A percentile compares a stretch with the other conserved stretches of the same genome.
phyloP scores from a whole-genome alignment of 2,888 invertebrate species.

The Acanthoscelides obtectus region DNA sequence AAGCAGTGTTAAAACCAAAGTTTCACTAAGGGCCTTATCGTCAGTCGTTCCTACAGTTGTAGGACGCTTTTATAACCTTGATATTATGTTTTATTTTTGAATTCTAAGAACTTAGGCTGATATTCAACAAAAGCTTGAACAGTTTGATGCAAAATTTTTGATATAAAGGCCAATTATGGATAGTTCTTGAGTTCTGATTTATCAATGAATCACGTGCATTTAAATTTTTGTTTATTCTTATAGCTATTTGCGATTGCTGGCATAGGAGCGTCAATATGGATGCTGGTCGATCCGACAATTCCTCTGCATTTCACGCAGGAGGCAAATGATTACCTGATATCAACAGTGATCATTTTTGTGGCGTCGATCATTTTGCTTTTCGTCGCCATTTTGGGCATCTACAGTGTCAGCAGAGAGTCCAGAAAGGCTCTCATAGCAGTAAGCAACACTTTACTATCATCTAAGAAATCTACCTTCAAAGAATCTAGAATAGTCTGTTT shows the following conservation, averaged over 20 bases:
- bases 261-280: conserved; percentile 69
- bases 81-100: no score
- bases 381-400: conserved; percentile 77
- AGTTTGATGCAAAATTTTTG: no score
- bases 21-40: no score
- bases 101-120: no score
- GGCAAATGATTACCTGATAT: conserved; percentile 60
- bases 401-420: conserved; percentile 73
- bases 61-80: no score
- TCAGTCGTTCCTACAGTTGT: no score
- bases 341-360: conserved; percentile 67
- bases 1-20: no score
- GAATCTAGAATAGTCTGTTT: no score
- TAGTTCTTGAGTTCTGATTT: no score
- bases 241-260: conserved; percentile 69
- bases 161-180: no score
- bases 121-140: no score
- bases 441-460: conserved; percentile 41
- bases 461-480: neutral
- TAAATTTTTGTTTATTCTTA: conserved; percentile 35
- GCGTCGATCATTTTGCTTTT: conserved; percentile 69
- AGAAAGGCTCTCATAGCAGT: conserved; percentile 73
- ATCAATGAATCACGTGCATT: no score
- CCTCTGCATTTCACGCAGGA: conserved; percentile 66
- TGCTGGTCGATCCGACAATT: conserved; percentile 69